Evolutionary conservation across 2,888 invertebrate genomes (phyloP), one percentile per base, ranked within the genome.

Genomic region (Hemicrepidius hirtus): DNA sequence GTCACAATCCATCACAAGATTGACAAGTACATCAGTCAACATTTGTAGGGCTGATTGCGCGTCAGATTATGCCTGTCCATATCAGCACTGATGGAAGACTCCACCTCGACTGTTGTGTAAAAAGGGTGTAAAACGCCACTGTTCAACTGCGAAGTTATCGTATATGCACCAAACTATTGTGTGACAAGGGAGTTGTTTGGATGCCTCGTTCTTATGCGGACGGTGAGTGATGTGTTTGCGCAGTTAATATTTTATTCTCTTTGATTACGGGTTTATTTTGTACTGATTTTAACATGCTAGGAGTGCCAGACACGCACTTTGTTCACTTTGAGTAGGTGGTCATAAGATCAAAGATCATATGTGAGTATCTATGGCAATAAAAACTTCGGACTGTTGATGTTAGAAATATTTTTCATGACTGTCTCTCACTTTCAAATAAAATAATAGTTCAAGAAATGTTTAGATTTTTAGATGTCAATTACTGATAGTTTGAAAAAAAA

Each of bases 1-100:
- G 83, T 78, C 79, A 79, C 81, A 82, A 81, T 82, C 79, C 80
- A 81, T 82, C 83, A 82, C 80, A 74, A 83, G 82, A 80, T 82
- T 84, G 85, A 85, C 84, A 84, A 85, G 85, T 85, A 85, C 85
- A 84, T 85, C 82, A 84, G 86, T 85, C 84, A 86, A 86, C 85
- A 86, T 86, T 86, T 85, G 82, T 84, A 79, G 80, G 81, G 81
- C 81, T 85, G 85, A 85, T 85, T 85, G 84, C 82, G 80, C 75
- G 75, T 67, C 75, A 76, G 77, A 76, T 76, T 76, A 71, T 76
- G 77, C 55, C 49, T 63, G 73, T 67, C 75, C 74, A 74, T 72
- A 20, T 41, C 60, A 63, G n/a, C 50, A 57, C 60, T 70, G 74
- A 62, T 59, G 46, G 49, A 59, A 20, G 53, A 28, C 49, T 44